Evolutionary conservation across 2,113 vertebrate genomes (phyloP), one percentile per base, ranked within the genome.

Genomic region (Amazona vittata): DNA sequence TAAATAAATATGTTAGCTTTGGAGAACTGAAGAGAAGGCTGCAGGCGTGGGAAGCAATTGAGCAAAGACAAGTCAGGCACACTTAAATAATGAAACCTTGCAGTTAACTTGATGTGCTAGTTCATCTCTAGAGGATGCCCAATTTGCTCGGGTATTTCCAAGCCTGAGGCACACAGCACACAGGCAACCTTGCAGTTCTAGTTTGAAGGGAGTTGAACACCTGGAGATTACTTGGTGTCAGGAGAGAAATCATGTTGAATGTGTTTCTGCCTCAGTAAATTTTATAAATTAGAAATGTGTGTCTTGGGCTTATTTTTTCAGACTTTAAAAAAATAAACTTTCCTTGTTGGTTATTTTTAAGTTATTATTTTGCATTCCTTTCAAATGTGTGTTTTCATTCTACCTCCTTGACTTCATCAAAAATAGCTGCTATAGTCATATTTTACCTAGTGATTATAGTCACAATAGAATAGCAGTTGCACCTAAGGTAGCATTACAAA

Each of bases 221-320:
- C 62, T 93, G 41, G 93, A 96, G 47, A 92, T 73, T 60, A 47
- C 21, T 50, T 78, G 21, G 49, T 93, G 59, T 41, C 39, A 39
- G 80, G 46, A 94, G 82, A 97, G 37, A 95, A 94, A 53, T 52
- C 33, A 41, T 65, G 73, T 52, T 78, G 55, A 91, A 82, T 86
- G 49, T 47, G 21, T 94, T 92, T 93, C 41, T 74, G 77, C 73
- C 50, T 93, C 73, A 87, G 78, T 77, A n/a, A 26, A 96, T 94
- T 82, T 87, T 75, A 81, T 96, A 94, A 94, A 96, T 92, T 97
- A 96, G 95, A 97, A 97, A 75, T 85, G 9, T 74, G 12, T 11
- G 64, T 47, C 70, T 93, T 81, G 67, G 68, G 91, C 71, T 94
- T 96, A 77, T 83, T 20, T 59, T 83, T 89, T 82, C 35, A 85